These are phyloP conservation scores for Digitonthophagus gazella DNA, from an alignment of 2,888 invertebrate genomes.

Conservation along the genomic window DNA sequence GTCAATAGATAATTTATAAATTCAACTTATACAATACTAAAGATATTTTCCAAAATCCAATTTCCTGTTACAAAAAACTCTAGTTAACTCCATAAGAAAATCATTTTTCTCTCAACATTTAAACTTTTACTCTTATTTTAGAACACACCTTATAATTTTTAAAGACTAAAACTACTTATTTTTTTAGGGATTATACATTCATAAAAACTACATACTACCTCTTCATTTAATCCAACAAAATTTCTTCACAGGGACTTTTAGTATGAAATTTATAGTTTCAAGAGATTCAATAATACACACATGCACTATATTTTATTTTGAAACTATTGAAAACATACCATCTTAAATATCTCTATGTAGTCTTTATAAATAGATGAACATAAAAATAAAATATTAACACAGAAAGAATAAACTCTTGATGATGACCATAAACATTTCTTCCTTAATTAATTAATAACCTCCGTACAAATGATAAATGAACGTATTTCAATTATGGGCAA, in stretches of 20 bases:
- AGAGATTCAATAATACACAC: constrained; percentile 22
- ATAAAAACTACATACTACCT: constrained; percentile 24
- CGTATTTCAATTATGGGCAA: constrained; percentile 25
- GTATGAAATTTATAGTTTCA: constrained; percentile 27
- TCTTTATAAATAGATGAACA: background rate
- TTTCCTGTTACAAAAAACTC: too few relatives aligned
- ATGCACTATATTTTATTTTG: constrained; percentile 24
- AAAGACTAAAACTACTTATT: too few relatives aligned
- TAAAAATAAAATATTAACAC: background rate
- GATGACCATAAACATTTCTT: background rate
- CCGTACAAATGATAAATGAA: constrained; percentile 22
- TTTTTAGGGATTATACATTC: constrained; percentile 22
- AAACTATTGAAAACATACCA: constrained; percentile 15
- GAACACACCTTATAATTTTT: too few relatives aligned
- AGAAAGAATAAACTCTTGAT: background rate
- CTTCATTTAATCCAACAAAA: constrained; percentile 20
- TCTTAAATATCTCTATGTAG: background rate
- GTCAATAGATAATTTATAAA: too few relatives aligned
- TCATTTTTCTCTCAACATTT: too few relatives aligned
- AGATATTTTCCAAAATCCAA: too few relatives aligned
- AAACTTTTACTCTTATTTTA: too few relatives aligned
- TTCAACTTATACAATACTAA: too few relatives aligned
- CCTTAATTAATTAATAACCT: constrained; percentile 1
- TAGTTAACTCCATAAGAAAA: too few relatives aligned
- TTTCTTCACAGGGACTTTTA: constrained; percentile 26